These are phyloP conservation scores for Beaufortia kweichowensis DNA, from an alignment of 2,113 vertebrate species.

Conservation along the genomic window DNA sequence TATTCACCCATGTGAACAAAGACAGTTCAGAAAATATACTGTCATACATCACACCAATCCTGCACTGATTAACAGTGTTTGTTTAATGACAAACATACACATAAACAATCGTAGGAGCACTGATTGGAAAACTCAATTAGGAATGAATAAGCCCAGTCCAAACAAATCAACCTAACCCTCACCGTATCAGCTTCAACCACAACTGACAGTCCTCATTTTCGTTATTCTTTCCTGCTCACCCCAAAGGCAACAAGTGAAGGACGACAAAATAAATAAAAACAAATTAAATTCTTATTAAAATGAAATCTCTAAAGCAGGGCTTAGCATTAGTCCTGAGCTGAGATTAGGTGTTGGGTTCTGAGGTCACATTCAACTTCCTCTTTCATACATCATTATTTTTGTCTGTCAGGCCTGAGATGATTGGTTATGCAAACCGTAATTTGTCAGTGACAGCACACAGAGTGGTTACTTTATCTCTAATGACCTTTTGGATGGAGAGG, in stretches of 20 bases:
- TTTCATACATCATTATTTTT: slow-evolving; percentile 24
- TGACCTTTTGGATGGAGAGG: slow-evolving; percentile 59
- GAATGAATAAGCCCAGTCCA: neutral
- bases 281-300: neutral
- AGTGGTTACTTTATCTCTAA: slow-evolving; percentile 73
- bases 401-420: slow-evolving; percentile 65
- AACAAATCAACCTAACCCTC: neutral
- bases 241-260: neutral
- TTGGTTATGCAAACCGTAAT: slow-evolving; percentile 74
- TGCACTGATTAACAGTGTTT: neutral
- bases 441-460: slow-evolving; percentile 69
- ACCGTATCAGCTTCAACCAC: neutral
- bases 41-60: neutral
- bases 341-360: slow-evolving; percentile 15
- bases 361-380: slow-evolving; percentile 3
- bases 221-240: neutral
- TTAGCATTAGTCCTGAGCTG: neutral
- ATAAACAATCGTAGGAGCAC: slow-evolving; percentile 12
- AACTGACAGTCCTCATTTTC: slow-evolving; percentile 26
- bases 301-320: neutral
- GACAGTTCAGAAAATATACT: neutral
- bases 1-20: neutral
- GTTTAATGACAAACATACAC: slow-evolving; percentile 11
- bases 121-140: slow-evolving; percentile 50
- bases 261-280: slow-evolving; percentile 4